phyloP scores from a whole-genome alignment of 2,797 vertebrate species.

The Pipistrellus kuhlii region DNA sequence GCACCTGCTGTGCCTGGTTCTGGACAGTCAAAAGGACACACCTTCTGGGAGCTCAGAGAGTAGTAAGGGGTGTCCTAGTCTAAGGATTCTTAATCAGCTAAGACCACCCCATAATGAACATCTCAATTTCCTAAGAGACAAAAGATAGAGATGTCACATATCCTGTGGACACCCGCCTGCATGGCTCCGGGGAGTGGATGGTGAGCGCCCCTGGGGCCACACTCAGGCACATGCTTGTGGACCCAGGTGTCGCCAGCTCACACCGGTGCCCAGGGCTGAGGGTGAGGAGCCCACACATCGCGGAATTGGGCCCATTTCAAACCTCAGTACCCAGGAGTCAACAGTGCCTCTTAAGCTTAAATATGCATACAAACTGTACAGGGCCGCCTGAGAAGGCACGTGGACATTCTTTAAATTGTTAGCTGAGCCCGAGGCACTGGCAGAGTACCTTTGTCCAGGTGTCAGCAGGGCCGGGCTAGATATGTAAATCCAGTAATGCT shows the following conservation, averaged over 20 bases:
- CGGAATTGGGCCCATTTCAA: background rate
- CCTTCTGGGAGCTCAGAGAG: background rate
- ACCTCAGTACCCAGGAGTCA: background rate
- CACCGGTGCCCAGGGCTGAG: background rate
- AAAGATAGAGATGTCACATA: background rate
- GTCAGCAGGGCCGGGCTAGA: too few relatives aligned
- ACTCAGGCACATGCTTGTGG: background rate
- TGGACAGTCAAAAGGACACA: background rate
- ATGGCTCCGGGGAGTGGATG: background rate
- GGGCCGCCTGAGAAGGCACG: too few relatives aligned
- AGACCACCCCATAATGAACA: background rate
- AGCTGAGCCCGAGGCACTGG: too few relatives aligned
- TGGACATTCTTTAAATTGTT: too few relatives aligned
- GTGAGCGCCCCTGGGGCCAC: fast-evolving
- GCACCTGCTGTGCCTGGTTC: background rate
- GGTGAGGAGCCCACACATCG: background rate
- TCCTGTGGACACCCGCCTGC: background rate
- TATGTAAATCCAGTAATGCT: too few relatives aligned
- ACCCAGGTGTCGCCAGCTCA: background rate
- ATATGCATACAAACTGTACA: background rate
- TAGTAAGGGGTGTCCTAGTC: background rate
- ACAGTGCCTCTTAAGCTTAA: background rate
- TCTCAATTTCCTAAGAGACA: background rate
- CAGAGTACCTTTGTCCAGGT: too few relatives aligned
- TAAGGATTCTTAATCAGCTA: background rate